Conservation (phyloP, 30 jellyfish, hydroid and myxozoan species). For the Phacellophora camtschatica region DNA sequence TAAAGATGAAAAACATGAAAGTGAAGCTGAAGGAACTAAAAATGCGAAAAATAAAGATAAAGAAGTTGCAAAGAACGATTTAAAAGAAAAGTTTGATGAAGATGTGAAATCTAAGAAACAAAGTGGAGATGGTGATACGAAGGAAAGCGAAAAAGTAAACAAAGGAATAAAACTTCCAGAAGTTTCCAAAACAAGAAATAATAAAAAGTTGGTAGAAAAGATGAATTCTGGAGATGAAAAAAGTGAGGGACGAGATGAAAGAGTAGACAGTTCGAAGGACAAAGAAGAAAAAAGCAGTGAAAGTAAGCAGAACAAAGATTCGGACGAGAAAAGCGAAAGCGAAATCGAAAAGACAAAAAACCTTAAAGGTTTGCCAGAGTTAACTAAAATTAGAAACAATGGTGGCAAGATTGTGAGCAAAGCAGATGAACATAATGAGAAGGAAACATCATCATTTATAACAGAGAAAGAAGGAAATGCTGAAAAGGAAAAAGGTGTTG, state of each 20-base stretch:
- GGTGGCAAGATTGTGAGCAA: constrained; percentile 28
- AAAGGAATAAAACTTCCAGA: not conserved
- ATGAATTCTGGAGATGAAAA: not conserved
- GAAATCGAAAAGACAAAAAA: constrained; percentile 12
- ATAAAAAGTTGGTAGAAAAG: constrained; percentile 25
- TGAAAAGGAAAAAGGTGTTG: not conserved
- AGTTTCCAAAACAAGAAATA: not conserved
- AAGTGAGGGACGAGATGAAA: not conserved
- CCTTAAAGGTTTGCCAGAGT: constrained; percentile 9
- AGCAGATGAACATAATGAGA: not conserved
- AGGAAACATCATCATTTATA: not conserved
- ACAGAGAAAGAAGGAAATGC: constrained; percentile 6
- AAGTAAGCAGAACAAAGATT: not conserved
- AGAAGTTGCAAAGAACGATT: not conserved
- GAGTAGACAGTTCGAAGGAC: not conserved
- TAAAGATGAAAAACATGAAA: not conserved
- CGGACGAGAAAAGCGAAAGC: not conserved
- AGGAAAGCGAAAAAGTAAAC: not conserved
- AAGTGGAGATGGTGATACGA: not conserved
- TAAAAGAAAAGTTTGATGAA: not conserved
- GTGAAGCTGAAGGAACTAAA: not conserved
- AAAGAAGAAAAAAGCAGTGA: not conserved
- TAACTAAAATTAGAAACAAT: constrained; percentile 11
- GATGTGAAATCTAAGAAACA: not conserved
- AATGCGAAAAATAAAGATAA: not conserved